Evolutionary conservation across 2,113 vertebrate species (phyloP), one percentile per base, ranked within the genome.

Genomic region (rabbit (Oryctolagus cuniculus)): DNA sequence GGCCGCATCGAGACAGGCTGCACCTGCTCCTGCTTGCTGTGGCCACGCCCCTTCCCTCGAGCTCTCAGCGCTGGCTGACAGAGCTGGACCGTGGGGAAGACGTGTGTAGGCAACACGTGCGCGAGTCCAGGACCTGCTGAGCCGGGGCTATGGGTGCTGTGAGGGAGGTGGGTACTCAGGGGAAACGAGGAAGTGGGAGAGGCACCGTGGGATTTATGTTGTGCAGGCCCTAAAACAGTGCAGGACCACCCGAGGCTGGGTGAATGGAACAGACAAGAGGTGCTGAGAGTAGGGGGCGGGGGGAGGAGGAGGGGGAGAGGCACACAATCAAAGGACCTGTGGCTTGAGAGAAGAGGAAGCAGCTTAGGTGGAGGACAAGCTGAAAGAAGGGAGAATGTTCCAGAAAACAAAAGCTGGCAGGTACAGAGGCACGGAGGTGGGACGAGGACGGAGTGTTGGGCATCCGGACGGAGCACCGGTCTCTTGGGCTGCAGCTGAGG

Each of bases 101-200:
- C 15, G 16, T 1, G 21, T 4, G 49, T 27, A 19, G 0, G 7
- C 24, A 49, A n/a, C 17, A 22, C 1, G 0, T 27, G 2, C 5
- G 31, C 13, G 67, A 24, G 79, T 19, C 19, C 15, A 8, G 24
- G 25, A 25, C 83, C 73, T 6, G 0, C 9, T 21, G 25, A 64
- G 12, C 31, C n/a, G 15, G 74, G 3, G 10, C 77, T 73, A 0
- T 21, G 17, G 13, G 82, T 15, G 15, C 8, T 29, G n/a, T 3
- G 55, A 17, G 24, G 4, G 51, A 1, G 2, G 3, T 49, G 74
- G 38, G 38, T 13, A 38, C 29, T 64, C 49, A 19, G 38, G 24
- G 25, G n/a, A 61, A 27, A 27, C 17, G 9, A 34, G 36, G 51
- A 84, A 44, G 61, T 16, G 61, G 24, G 61, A 61, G 51, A 34